Conservation (phyloP, 2,113 vertebrate species). For the Herpetotheres cachinnans region DNA sequence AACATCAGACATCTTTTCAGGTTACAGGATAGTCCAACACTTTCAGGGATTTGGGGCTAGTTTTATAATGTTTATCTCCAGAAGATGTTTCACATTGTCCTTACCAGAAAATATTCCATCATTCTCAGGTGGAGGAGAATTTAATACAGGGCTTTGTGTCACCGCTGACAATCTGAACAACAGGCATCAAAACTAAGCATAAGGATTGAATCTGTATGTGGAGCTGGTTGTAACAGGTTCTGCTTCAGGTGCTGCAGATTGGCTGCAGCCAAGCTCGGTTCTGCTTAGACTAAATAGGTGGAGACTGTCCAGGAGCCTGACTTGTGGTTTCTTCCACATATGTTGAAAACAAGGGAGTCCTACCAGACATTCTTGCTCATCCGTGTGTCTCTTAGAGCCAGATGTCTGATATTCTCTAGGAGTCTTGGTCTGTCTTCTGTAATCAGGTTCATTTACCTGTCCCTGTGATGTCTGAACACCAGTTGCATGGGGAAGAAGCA, state of each 20-base stretch:
- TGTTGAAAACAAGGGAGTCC: neutral
- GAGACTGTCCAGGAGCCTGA: neutral
- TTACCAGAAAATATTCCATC: neutral
- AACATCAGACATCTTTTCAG: neutral
- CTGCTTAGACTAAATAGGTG: neutral
- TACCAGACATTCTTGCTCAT: neutral
- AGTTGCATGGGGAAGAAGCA: neutral
- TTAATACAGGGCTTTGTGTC: neutral
- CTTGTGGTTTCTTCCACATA: neutral
- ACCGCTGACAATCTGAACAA: neutral
- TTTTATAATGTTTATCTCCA: neutral
- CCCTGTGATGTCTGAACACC: neutral
- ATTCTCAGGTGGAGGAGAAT: neutral
- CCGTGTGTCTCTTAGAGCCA: neutral
- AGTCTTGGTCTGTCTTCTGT: neutral
- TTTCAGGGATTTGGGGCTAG: neutral
- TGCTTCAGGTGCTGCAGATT: neutral
- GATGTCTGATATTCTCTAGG: neutral
- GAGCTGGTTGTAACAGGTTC: neutral
- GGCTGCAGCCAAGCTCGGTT: neutral
- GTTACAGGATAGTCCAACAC: neutral
- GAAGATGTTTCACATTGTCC: neutral
- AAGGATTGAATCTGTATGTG: neutral
- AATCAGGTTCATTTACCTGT: neutral
- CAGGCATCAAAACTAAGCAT: neutral